Base-by-base conservation (phyloP, 2,797 vertebrate genomes). In the Zalophus californianus region DNA sequence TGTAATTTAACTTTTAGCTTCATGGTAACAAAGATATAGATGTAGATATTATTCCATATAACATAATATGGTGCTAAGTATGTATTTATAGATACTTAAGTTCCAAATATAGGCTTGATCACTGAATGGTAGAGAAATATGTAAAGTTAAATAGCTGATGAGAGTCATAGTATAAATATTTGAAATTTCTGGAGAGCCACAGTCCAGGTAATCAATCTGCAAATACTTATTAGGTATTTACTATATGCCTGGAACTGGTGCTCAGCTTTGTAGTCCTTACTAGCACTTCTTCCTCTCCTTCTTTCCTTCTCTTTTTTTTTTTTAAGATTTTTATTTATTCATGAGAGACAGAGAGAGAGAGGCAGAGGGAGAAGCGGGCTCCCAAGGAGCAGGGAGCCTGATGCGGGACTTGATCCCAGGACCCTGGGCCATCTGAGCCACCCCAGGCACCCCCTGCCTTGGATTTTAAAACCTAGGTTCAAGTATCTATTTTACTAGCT, bases 1-100 rank as follows among this genome's bases (percentile, higher is more conserved):
- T 86, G 38, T 80, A 85, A 62, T 41, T 86, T 89, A 85, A 89
- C 79, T 75, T 85, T 68, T 44, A 86, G n/a, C n/a, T 62, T 93
- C 44, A 9, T 44, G 50, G 29, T 66, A 68, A 32, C 82, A 86
- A 80, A 95, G 90, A 85, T 41, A 14, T 86, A 32, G 60, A 3
- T 48, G 41, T 11, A 32, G 79, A 12, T 77, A 52, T 50, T 92
- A 83, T 83, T 62, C 25, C 56, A 13, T 29, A 32, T 64, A 85
- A 68, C 16, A 29, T 77, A 54, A 38, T 56, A 50, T 35, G 38
- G 56, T 35, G 10, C 48, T 82, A 44, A 44, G 44, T 44, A 23
- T 75, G 23, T 93, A 58, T 73, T 48, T 86, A 12, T 80, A 66
- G 44, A 73, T 80, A 11, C 75, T 60, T 50, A 86, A 44, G 41